Evolutionary conservation across 2,888 invertebrate genomes (phyloP).

Genomic region (Candidula unifasciata): DNA sequence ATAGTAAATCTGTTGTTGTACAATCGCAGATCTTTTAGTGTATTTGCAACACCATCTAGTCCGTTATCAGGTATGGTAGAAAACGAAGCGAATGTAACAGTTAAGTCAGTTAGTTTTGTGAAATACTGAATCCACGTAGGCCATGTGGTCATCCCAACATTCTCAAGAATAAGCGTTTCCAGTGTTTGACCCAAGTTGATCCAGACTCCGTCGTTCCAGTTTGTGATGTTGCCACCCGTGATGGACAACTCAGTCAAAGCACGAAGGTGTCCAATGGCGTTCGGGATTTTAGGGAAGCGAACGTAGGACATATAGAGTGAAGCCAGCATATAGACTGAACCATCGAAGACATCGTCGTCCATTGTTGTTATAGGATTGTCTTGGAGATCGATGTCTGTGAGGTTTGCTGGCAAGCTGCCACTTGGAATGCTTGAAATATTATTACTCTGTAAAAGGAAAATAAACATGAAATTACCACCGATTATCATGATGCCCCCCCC

Average conservation of each 20-base stretch:
- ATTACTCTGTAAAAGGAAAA: not conserved
- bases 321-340: not conserved
- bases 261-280: not conserved
- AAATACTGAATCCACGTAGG: constrained; percentile 5
- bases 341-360: not conserved
- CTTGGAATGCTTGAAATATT: not conserved
- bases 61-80: not conserved
- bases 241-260: not conserved
- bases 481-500: no score
- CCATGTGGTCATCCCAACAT: constrained; percentile 2
- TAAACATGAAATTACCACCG: no score
- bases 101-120: not conserved
- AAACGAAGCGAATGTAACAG: not conserved
- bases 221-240: not conserved
- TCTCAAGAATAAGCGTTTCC: not conserved
- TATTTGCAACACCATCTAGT: not conserved
- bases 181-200: not conserved
- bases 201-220: constrained; percentile 11
- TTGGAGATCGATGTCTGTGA: not conserved
- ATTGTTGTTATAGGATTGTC: not conserved
- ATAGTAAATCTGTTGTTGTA: not conserved
- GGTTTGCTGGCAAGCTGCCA: not conserved
- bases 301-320: not conserved
- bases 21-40: not conserved
- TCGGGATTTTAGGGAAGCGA: not conserved